A percentile compares a stretch with the other conserved stretches of the same genome.
Conservation (phyloP, 2,113 vertebrate genomes). For the Trochalopteron elliotii region DNA sequence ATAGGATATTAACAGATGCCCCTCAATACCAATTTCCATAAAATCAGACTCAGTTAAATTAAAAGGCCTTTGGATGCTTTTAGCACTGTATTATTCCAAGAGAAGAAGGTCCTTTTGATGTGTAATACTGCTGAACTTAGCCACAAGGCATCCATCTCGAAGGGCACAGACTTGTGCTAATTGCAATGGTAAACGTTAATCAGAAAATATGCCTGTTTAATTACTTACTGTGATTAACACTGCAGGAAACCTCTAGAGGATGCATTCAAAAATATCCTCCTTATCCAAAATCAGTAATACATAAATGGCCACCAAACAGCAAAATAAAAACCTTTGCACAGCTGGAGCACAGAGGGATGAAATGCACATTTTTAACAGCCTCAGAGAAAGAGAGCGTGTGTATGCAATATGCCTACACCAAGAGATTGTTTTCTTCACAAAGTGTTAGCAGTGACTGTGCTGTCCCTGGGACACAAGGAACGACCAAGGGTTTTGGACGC, state of each 20-base stretch:
- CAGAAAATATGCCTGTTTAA: conserved; percentile 63
- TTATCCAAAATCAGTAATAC: conserved; percentile 18
- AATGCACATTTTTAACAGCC: neutral
- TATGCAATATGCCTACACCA: neutral
- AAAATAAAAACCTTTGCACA: neutral
- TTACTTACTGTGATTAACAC: conserved; percentile 61
- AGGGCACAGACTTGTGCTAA: conserved; percentile 31
- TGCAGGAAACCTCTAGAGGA: conserved; percentile 39
- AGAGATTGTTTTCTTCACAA: neutral
- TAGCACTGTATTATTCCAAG: neutral
- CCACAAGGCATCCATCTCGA: conserved; percentile 25
- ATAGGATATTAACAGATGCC: neutral
- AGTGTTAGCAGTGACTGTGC: neutral
- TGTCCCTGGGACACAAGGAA: neutral
- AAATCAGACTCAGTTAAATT: conserved; percentile 22
- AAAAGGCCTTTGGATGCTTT: conserved; percentile 13
- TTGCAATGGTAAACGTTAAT: conserved; percentile 56
- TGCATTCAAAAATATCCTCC: conserved; percentile 13
- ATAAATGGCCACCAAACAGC: neutral
- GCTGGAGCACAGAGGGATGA: neutral
- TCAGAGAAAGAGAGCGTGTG: neutral
- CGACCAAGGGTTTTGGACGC: neutral
- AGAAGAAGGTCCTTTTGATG: conserved; percentile 46
- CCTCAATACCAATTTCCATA: neutral
- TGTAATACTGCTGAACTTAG: conserved; percentile 7